Evolutionary conservation across 2,888 invertebrate species (phyloP).

Genomic region (Coleophora flavipennella): DNA sequence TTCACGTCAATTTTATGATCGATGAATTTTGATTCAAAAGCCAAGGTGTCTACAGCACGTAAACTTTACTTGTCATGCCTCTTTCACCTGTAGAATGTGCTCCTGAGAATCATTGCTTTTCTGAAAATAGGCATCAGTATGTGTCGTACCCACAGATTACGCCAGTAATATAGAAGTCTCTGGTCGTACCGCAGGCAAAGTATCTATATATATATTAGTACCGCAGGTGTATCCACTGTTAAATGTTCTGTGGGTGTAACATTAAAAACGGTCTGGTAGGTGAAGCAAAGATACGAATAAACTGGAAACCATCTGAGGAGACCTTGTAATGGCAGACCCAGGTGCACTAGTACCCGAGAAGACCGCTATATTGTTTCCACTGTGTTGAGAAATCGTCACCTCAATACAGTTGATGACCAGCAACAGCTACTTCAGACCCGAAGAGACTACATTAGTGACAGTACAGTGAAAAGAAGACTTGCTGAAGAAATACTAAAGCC

Average conservation of each 20-base stretch:
- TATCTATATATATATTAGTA: too few relatives aligned
- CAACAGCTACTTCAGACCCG: not conserved
- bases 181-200: too few relatives aligned
- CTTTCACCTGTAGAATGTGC: not conserved
- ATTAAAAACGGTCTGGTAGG: too few relatives aligned
- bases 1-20: not conserved
- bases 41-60: not conserved
- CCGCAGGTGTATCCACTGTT: too few relatives aligned
- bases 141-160: not conserved
- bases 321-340: conserved; percentile 6
- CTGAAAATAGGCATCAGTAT: not conserved
- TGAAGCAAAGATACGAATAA: conserved; percentile 3
- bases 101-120: not conserved
- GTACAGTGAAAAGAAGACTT: not conserved
- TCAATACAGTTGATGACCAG: not conserved
- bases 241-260: too few relatives aligned
- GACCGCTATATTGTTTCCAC: conserved; percentile 1
- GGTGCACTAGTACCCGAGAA: conserved; percentile 3
- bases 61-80: not conserved
- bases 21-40: too few relatives aligned
- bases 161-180: too few relatives aligned
- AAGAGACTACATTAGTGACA: not conserved
- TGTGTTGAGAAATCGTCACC: conserved; percentile 1
- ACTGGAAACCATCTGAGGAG: conserved; percentile 6
- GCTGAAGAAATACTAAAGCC: too few relatives aligned